Conservation (phyloP, 2,797 vertebrate species). For the Pitangus sulphuratus region DNA sequence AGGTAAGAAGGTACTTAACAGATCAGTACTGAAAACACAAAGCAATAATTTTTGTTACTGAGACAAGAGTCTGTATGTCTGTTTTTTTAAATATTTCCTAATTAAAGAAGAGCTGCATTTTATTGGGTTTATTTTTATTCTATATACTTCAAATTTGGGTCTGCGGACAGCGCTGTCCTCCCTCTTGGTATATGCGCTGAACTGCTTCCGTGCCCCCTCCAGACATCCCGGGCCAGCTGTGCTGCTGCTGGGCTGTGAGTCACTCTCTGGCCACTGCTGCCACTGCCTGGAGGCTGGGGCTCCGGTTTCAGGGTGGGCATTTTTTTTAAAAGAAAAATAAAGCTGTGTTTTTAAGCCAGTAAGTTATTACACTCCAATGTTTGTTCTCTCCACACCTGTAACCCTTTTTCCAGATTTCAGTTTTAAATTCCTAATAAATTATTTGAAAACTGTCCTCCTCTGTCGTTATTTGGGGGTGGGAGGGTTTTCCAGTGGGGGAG, state of each 20-base stretch:
- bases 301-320: constrained; percentile 68
- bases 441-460: constrained; percentile 88
- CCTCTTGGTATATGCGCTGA: constrained; percentile 46
- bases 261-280: constrained; percentile 44
- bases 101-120: constrained; percentile 81
- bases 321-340: constrained; percentile 77
- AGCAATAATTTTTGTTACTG: constrained; percentile 88
- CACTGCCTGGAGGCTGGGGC: constrained; percentile 62
- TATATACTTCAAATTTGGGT: constrained; percentile 76
- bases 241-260: constrained; percentile 57
- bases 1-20: constrained; percentile 74
- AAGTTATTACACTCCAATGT: constrained; percentile 80
- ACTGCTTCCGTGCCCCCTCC: constrained; percentile 66
- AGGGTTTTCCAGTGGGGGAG: background rate
- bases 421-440: constrained; percentile 99
- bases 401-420: constrained; percentile 88
- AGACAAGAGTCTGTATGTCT: constrained; percentile 81
- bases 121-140: constrained; percentile 84
- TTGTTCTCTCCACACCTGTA: constrained; percentile 80
- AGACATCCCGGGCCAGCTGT: constrained; percentile 40
- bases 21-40: constrained; percentile 82
- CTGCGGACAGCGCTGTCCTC: constrained; percentile 68
- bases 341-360: constrained; percentile 83
- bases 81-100: constrained; percentile 80
- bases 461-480: background rate